Conservation (phyloP, 2,888 invertebrate genomes). For the Stomorhina lunata region DNA sequence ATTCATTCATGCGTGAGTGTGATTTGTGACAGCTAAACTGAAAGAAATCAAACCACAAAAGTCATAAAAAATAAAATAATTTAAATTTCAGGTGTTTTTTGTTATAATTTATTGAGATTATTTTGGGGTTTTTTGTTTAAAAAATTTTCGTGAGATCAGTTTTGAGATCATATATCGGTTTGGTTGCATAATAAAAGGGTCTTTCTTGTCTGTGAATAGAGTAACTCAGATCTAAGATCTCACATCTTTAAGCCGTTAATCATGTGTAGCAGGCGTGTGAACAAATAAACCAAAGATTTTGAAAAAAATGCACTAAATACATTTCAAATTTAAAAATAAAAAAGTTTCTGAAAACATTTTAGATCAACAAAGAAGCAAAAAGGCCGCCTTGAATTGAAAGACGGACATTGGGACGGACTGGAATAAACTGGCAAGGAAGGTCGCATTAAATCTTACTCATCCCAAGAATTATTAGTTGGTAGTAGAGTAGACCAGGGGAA, state of each 20-base stretch:
- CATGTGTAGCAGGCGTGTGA: constrained; percentile 64
- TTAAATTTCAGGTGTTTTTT: constrained; percentile 23
- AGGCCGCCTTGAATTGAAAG: constrained; percentile 33
- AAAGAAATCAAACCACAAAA: constrained; percentile 25
- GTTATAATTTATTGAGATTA: constrained; percentile 20
- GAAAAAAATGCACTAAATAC: constrained; percentile 52
- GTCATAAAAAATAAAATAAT: not conserved
- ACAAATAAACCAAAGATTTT: constrained; percentile 38
- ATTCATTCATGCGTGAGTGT: constrained; percentile 51
- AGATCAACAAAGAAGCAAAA: constrained; percentile 32
- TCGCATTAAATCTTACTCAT: too few species aligned
- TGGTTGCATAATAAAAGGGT: constrained; percentile 18
- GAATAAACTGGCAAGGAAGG: not conserved
- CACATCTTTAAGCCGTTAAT: constrained; percentile 59
- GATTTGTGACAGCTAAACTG: constrained; percentile 4
- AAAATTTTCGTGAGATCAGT: not conserved
- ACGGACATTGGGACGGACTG: constrained; percentile 5
- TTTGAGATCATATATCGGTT: not conserved
- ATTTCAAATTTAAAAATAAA: constrained; percentile 51
- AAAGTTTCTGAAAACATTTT: constrained; percentile 43
- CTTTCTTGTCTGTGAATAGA: constrained; percentile 3
- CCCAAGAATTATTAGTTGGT: not conserved
- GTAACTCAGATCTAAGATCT: too few species aligned
- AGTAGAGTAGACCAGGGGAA: constrained; percentile 3
- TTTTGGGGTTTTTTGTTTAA: constrained; percentile 12